Percentiles rank a stretch among this genome's conserved stretches.
Conservation (phyloP, 2,797 vertebrate species). For the Bovichtus variegatus region DNA sequence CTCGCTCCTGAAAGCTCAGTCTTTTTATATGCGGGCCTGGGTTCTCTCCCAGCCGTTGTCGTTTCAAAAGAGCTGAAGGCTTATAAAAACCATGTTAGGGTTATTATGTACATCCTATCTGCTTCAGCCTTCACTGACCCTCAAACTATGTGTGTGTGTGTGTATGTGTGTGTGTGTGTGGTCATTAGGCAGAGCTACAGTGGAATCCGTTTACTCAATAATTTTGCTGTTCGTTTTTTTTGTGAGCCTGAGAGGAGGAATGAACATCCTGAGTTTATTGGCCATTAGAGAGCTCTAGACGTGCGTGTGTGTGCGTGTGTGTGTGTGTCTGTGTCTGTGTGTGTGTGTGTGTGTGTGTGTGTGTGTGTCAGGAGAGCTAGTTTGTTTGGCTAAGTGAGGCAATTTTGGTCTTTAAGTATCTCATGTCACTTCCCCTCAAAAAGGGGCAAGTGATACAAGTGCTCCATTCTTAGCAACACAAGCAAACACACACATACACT, state of each 20-base stretch:
- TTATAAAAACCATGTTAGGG: constrained; percentile 81
- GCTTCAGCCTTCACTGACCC: constrained; percentile 74
- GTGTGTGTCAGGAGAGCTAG: constrained; percentile 58
- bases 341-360: constrained; percentile 20
- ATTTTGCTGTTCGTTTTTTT: constrained; percentile 81
- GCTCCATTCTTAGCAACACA: constrained; percentile 61
- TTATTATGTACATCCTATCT: constrained; percentile 80
- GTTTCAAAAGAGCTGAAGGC: constrained; percentile 75
- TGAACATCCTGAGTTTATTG: constrained; percentile 85
- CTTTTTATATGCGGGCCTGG: constrained; percentile 80
- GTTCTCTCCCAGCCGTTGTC: constrained; percentile 67
- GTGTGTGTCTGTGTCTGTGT: constrained; percentile 16
- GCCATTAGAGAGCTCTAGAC: constrained; percentile 79
- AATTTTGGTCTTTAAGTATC: constrained; percentile 85
- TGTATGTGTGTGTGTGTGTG: constrained; percentile 56
- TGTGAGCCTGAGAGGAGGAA: constrained; percentile 79
- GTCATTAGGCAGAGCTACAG: constrained; percentile 76
- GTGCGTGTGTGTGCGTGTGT: constrained; percentile 15
- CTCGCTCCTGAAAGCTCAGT: constrained; percentile 64
- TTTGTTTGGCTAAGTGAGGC: constrained; percentile 85
- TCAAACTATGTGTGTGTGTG: constrained; percentile 26
- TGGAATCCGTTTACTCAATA: constrained; percentile 81
- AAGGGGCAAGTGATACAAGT: constrained; percentile 76
- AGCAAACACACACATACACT: constrained; percentile 10
- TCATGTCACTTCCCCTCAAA: constrained; percentile 82